These are phyloP conservation scores for Enteromius treurensis DNA, from an alignment of 2,797 vertebrate genomes.

Conservation along the genomic window DNA sequence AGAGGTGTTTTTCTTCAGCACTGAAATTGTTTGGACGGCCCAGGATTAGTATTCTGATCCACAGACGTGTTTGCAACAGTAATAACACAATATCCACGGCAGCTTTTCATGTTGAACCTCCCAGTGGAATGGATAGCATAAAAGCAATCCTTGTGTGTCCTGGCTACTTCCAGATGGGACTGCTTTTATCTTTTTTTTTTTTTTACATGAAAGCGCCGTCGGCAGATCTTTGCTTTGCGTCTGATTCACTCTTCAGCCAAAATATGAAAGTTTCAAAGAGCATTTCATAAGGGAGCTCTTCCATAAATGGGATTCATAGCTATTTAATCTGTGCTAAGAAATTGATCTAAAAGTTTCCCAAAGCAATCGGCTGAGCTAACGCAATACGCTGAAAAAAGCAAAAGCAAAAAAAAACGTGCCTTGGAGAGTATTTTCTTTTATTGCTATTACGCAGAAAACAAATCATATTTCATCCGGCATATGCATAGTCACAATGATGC, in stretches of 20 bases:
- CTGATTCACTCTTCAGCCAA: slow-evolving; percentile 80
- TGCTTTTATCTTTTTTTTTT: slow-evolving; percentile 77
- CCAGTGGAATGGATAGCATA: slow-evolving; percentile 80
- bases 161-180: slow-evolving; percentile 83
- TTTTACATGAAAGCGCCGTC: slow-evolving; percentile 79
- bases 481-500: not conserved
- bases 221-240: slow-evolving; percentile 79
- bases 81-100: slow-evolving; percentile 83
- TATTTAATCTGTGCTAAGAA: slow-evolving; percentile 84
- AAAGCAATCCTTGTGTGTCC: slow-evolving; percentile 82
- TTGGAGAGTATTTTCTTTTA: slow-evolving; percentile 81
- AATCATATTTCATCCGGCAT: slow-evolving; percentile 54
- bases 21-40: slow-evolving; percentile 68
- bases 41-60: slow-evolving; percentile 79
- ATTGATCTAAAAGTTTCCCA: slow-evolving; percentile 85
- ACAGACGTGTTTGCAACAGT: slow-evolving; percentile 80
- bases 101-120: slow-evolving; percentile 80
- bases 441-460: slow-evolving; percentile 74
- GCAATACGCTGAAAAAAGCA: slow-evolving; percentile 64
- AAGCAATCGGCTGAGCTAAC: slow-evolving; percentile 78
- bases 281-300: slow-evolving; percentile 82
- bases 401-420: slow-evolving; percentile 75
- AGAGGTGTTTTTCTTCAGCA: slow-evolving; percentile 42
- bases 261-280: slow-evolving; percentile 80
- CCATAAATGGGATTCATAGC: slow-evolving; percentile 85